Evolutionary conservation across 2,797 vertebrate genomes (phyloP), one percentile per base, ranked within the genome.

Genomic region (Cynopterus sphinx): DNA sequence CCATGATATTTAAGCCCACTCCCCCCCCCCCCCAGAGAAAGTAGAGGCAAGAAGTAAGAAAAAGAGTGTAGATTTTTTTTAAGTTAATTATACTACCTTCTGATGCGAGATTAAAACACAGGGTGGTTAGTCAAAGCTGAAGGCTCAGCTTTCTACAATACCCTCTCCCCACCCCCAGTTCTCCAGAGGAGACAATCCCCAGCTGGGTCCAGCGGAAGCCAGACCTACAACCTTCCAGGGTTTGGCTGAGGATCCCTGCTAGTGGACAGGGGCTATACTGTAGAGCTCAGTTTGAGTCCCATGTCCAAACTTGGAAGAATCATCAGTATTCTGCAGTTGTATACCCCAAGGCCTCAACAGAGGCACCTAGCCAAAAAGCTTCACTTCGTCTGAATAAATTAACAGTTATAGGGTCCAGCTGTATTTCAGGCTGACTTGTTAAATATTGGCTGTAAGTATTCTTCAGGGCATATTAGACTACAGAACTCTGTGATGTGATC

Each of bases 281-380:
- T 97, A 33, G 89, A 81, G 93, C 94, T 97, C 95, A 95, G 85
- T 95, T 85, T 96, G 96, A 94, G 93, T 61, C 83, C 96, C 94
- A 94, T 49, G 93, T 96, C 96, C 95, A 93, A 96, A 97, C 90
- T 92, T 95, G 75, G 85, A 96, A 93, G 93, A 67, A 77, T 97
- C 97, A 97, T 97, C 97, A 95, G 95, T 97, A 98, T 97, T 98
- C 97, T 87, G 95, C 82, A 81, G 90, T 97, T 97, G 97, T 95
- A 91, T 57, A 91, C 79, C 87, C 96, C 88, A 91, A 91, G 94
- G 94, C 96, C 88, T 92, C 95, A 43, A 70, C 83, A 59, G 94
- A 67, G 91, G 97, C 97, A 96, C 51, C 82, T 86, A 26, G 95
- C 97, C 95, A 97, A 96, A 95, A 96, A 87, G 90, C 97, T 97